Percentiles rank a stretch among this genome's conserved stretches.
Conservation (phyloP, 2,888 invertebrate genomes). For the Geophilus truncorum region DNA sequence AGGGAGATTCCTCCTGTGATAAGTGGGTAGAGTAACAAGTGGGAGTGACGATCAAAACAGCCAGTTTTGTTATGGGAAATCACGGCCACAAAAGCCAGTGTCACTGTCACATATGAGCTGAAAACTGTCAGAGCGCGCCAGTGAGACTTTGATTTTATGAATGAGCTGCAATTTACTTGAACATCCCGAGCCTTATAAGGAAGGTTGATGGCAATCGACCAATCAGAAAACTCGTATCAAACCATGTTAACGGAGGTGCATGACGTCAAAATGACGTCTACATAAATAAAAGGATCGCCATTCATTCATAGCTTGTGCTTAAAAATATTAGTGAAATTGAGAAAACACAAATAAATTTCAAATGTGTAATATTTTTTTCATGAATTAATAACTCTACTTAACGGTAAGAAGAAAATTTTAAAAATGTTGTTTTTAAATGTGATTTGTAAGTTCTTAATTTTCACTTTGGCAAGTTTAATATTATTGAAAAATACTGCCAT, state of each 20-base stretch:
- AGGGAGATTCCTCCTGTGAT: not conserved
- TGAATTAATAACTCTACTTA: no score
- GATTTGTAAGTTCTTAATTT: no score
- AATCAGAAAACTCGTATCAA: constrained; percentile 36
- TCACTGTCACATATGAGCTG: not conserved
- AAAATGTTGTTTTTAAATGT: no score
- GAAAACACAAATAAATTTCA: no score
- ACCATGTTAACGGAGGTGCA: constrained; percentile 32
- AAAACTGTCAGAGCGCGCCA: not conserved
- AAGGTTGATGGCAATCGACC: constrained; percentile 39
- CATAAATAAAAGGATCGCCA: constrained; percentile 29
- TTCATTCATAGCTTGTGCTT: not conserved
- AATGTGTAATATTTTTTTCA: no score
- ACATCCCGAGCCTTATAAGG: constrained; percentile 41
- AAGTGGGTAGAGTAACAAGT: not conserved
- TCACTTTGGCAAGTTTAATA: no score
- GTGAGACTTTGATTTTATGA: constrained; percentile 36
- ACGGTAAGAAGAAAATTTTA: no score
- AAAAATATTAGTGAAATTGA: no score
- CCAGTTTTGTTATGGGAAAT: not conserved
- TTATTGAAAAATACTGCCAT: no score
- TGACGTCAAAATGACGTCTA: constrained; percentile 38
- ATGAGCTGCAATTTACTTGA: constrained; percentile 35
- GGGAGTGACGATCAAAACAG: not conserved
- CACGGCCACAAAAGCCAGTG: not conserved